Evolutionary conservation across 2,113 vertebrate genomes (phyloP), one percentile per base, ranked within the genome.

Genomic region (Siniperca knerii): DNA sequence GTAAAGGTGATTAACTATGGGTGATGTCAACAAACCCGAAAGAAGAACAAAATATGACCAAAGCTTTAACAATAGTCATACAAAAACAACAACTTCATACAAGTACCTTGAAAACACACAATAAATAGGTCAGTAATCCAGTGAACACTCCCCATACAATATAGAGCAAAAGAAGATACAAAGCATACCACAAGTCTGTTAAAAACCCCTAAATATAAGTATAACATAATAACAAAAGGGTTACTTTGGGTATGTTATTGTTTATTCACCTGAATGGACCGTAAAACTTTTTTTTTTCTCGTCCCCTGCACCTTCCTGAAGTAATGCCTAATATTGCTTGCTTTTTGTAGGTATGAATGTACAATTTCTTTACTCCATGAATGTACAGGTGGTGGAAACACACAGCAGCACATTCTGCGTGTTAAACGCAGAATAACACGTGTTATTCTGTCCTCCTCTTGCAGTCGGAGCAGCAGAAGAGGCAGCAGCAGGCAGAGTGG

Each of bases 391-490:
- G 50, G 48, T 20, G 20, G 48, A 67, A 48, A 57, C 7, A 6
- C 58, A 20, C 16, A 84, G 29, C 29, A 3, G 29, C 52, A 33
- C 13, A 50, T 35, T n/a, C 4, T 65, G 33, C 25, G 25, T 25
- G 25, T 25, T 25, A 25, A 25, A 25, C 25, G 25, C 25, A 25
- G 25, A 25, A 25, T 42, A 75, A 74, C 60, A 29, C 23, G 0
- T 1, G 1, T 25, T 2, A 35, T 64, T 70, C 29, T 79, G 40
- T 73, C 4, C 13, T 52, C 4, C 8, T 0, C 35, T 29, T 61
- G 50, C 86, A 99, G 98, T 97, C 98, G 0, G 97, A 98, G 86
- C 97, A 98, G 87, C 97, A 99, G 75, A 96, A 88, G 93, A 92
- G 93, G 88, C 97, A 97, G 80, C 97, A 97, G 82, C 96, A 97